These are phyloP conservation scores for Dipodomys ordii DNA, from an alignment of 2,113 vertebrate species.

Conservation along the genomic window DNA sequence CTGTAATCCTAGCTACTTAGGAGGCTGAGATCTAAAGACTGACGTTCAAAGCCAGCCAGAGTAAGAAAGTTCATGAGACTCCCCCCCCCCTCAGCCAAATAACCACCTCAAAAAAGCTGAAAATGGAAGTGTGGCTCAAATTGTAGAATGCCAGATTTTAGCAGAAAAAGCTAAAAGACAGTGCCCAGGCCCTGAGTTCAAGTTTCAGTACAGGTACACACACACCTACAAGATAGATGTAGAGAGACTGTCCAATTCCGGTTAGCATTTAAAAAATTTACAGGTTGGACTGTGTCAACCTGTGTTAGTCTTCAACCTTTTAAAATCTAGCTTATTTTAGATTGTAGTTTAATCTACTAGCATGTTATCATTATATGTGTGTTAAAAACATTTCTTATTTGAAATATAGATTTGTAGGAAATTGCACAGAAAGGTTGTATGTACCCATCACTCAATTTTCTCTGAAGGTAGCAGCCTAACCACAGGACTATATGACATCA, in stretches of 20 bases:
- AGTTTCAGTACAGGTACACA: no score
- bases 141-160: no score
- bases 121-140: no score
- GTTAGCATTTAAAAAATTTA: background rate
- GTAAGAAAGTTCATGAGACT: background rate
- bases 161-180: no score
- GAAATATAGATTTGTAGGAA: background rate
- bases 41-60: no score
- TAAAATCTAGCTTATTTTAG: slow-evolving; percentile 11
- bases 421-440: background rate
- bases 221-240: background rate
- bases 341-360: background rate
- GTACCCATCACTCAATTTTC: background rate
- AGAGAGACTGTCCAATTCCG: background rate
- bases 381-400: background rate
- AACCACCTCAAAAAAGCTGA: no score
- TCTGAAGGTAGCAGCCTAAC: background rate
- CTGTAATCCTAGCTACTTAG: no score
- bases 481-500: background rate
- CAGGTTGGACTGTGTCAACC: background rate
- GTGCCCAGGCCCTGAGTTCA: no score
- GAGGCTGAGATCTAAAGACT: no score
- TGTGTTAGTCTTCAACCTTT: background rate
- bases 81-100: no score
- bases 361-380: background rate